These are phyloP conservation scores for Ormyrus thymus DNA, from an alignment of 2,888 invertebrate species.

Conservation along the genomic window DNA sequence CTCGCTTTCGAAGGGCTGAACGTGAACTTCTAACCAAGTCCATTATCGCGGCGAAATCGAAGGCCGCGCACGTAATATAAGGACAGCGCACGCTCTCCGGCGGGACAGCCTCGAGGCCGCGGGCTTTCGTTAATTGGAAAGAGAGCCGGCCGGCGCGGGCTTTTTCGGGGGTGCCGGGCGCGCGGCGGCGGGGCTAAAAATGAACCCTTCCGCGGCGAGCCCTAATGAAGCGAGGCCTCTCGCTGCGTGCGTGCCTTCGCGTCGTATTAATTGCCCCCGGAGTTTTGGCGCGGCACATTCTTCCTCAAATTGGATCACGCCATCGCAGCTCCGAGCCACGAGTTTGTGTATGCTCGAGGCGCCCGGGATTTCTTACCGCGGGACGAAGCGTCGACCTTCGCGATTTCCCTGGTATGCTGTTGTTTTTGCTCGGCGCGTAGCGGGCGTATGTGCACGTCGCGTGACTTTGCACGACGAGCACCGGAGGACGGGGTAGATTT, in stretches of 20 bases:
- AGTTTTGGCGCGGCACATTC: slow-evolving; percentile 63
- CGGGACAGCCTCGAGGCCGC: slow-evolving; percentile 53
- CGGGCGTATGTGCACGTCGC: background rate
- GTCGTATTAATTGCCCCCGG: slow-evolving; percentile 70
- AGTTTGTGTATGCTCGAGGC: background rate
- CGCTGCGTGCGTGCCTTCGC: slow-evolving; percentile 69
- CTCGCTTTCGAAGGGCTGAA: too few relatives aligned
- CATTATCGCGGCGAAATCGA: slow-evolving; percentile 19
- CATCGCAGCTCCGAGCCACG: slow-evolving; percentile 62
- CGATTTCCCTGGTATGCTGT: slow-evolving; percentile 24
- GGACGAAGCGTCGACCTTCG: background rate
- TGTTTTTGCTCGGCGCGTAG: slow-evolving; percentile 15
- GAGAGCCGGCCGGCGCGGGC: background rate
- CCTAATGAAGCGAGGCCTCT: slow-evolving; percentile 69
- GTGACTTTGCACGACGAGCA: slow-evolving; percentile 2
- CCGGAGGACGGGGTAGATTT: too few relatives aligned
- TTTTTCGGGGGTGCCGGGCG: slow-evolving; percentile 6
- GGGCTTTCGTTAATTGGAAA: slow-evolving; percentile 30
- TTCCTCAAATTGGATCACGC: slow-evolving; percentile 73
- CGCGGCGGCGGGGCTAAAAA: slow-evolving; percentile 28
- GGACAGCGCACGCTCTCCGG: slow-evolving; percentile 14
- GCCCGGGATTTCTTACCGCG: slow-evolving; percentile 14
- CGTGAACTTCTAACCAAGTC: slow-evolving; percentile 12
- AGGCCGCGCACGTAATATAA: slow-evolving; percentile 32
- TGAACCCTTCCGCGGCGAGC: slow-evolving; percentile 51